Percentiles rank a stretch among this genome's conserved stretches.
phyloP scores from a whole-genome alignment of 2,888 invertebrate genomes.

The Xanthia togata region DNA sequence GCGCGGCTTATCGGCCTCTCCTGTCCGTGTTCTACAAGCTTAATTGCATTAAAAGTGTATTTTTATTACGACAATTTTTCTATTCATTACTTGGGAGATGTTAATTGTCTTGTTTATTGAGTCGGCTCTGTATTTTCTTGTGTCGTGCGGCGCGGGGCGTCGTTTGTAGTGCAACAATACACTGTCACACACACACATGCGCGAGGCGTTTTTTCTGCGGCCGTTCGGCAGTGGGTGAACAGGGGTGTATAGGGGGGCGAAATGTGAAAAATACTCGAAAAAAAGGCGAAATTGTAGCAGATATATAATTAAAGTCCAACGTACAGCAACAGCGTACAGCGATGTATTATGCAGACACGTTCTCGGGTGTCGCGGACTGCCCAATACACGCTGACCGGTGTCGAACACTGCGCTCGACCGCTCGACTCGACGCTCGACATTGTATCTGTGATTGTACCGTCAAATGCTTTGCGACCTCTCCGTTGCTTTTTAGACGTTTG shows the following conservation, averaged over 20 bases:
- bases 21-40: conserved; percentile 83
- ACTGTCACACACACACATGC: conserved; percentile 79
- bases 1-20: conserved; percentile 87
- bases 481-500: conserved; percentile 29
- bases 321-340: conserved; percentile 86
- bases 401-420: conserved; percentile 57
- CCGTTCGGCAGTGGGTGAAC: conserved; percentile 83
- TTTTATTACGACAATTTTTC: conserved; percentile 76
- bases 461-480: conserved; percentile 33
- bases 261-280: conserved; percentile 91
- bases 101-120: conserved; percentile 59
- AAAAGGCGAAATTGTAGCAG: conserved; percentile 90
- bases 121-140: conserved; percentile 45
- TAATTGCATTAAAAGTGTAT: conserved; percentile 87
- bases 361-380: conserved; percentile 81
- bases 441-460: conserved; percentile 53
- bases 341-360: conserved; percentile 89
- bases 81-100: conserved; percentile 70
- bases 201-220: conserved; percentile 83
- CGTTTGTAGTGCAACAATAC: conserved; percentile 70
- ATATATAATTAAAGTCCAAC: conserved; percentile 90
- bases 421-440: conserved; percentile 49
- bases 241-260: conserved; percentile 83
- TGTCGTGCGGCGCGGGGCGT: conserved; percentile 44
- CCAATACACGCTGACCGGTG: conserved; percentile 71